Base-by-base conservation (phyloP, 2,797 vertebrate species). In the Tachyglossus aculeatus region DNA sequence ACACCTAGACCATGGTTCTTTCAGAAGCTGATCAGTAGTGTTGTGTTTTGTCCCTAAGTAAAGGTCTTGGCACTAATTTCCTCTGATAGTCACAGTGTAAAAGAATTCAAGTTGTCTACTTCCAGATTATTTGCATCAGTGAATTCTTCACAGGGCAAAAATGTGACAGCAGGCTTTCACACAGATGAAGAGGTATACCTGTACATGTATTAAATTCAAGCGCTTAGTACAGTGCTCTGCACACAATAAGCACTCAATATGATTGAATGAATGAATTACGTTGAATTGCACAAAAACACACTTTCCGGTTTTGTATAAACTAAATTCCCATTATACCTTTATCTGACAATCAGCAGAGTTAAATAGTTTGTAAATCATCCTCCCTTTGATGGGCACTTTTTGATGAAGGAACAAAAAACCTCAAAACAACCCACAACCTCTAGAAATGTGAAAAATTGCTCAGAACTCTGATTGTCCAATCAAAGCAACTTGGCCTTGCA, bases 241-340 rank as follows among this genome's bases (percentile, higher is more conserved):
- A 50, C 19, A 76, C 78, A 58, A n/a, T 33, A 4, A 14, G 24
- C 39, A 43, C 33, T 43, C 57, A 44, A 43, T 39, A 13, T 41
- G 52, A 40, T 15, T 44, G 21, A 4, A 6, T 53, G 52, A 79
- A 63, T 6, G 40, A 71, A 71, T 77, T 73, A 74, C 43, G 43
- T 54, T 61, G 40, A 45, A 65, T 18, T 27, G n/a, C 8, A 48
- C 0, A 1, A 43, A 79, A 82, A 15, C 38, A 38, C 18, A 43
- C 11, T 62, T 70, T 71, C 45, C 53, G 76, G 27, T 4, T 32
- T 74, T 53, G 58, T 74, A 60, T 71, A 75, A 88, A 38, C 48
- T 66, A 67, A 32, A 57, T 40, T 33, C n/a, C 34, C 45, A 48
- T 48, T 24, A 57, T n/a, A 76, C 18, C 2, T 68, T 74, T 77